phyloP scores from a whole-genome alignment of 2,888 invertebrate species.

The Nebria salina region DNA sequence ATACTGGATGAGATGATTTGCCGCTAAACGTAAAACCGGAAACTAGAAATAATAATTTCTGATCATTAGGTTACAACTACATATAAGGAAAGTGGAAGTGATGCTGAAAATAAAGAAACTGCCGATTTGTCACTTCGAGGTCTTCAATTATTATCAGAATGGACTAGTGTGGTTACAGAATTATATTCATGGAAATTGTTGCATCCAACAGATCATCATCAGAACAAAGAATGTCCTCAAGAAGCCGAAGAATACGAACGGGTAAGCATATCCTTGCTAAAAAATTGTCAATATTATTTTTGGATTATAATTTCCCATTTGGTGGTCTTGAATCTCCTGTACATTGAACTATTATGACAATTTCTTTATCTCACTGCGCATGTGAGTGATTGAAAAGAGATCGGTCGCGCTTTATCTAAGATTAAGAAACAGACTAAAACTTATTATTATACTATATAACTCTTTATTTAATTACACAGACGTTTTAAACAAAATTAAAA shows the following conservation, averaged over 20 bases:
- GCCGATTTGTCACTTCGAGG: slow-evolving; percentile 92
- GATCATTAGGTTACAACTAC: slow-evolving; percentile 81
- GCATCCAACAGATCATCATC: slow-evolving; percentile 97
- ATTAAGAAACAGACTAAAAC: too few relatives aligned
- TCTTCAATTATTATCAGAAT: slow-evolving; percentile 91
- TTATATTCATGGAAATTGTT: slow-evolving; percentile 97
- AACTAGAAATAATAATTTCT: background rate
- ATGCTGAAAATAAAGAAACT: slow-evolving; percentile 90
- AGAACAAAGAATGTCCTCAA: slow-evolving; percentile 92
- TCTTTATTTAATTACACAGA: too few relatives aligned
- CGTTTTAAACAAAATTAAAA: too few relatives aligned
- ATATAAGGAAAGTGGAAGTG: slow-evolving; percentile 91
- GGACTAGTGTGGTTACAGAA: slow-evolving; percentile 97
- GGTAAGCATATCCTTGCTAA: slow-evolving; percentile 61
- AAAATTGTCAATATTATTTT: too few relatives aligned
- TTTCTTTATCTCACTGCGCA: too few relatives aligned
- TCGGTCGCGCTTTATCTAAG: too few relatives aligned
- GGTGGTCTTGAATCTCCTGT: too few relatives aligned
- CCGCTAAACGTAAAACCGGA: background rate
- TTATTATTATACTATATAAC: too few relatives aligned
- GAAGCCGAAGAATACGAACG: slow-evolving; percentile 99
- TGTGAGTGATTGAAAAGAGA: too few relatives aligned
- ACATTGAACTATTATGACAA: too few relatives aligned
- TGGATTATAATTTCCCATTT: too few relatives aligned
- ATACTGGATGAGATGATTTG: too few relatives aligned